A percentile compares a stretch with the other conserved stretches of the same genome.
These are phyloP conservation scores for Scomber japonicus DNA, from an alignment of 2,113 vertebrate genomes.

Conservation along the genomic window DNA sequence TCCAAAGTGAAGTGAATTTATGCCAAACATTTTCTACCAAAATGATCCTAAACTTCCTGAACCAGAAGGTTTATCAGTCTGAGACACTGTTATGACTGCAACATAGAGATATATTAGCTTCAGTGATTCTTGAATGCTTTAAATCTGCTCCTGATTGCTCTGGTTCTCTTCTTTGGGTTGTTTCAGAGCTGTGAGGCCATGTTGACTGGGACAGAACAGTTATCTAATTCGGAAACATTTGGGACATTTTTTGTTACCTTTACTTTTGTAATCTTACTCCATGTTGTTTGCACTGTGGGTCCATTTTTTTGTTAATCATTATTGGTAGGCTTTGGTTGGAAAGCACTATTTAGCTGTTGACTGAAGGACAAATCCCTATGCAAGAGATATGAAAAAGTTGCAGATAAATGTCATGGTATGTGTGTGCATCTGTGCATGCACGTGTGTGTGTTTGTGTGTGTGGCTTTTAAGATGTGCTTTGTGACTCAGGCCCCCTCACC, in stretches of 20 bases:
- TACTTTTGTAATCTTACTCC: constrained; percentile 5
- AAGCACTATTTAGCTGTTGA: constrained; percentile 25
- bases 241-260: not conserved
- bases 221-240: not conserved
- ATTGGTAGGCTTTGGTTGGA: not conserved
- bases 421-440: constrained; percentile 29
- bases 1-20: not conserved
- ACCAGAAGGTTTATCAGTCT: constrained; percentile 7
- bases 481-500: constrained; percentile 55
- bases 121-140: constrained; percentile 34
- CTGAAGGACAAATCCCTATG: constrained; percentile 20
- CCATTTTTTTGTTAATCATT: constrained; percentile 27
- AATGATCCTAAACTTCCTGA: not conserved
- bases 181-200: constrained; percentile 22
- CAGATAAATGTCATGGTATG: not conserved
- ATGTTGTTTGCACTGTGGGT: not conserved
- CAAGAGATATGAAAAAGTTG: constrained; percentile 40
- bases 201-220: constrained; percentile 25
- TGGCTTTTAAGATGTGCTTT: constrained; percentile 53
- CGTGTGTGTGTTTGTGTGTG: constrained; percentile 28
- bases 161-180: constrained; percentile 29
- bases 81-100: constrained; percentile 32
- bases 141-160: constrained; percentile 45
- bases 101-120: constrained; percentile 23
- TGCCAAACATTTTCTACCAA: not conserved